Base-by-base conservation (phyloP, 2,888 invertebrate genomes). In the Dione juno region DNA sequence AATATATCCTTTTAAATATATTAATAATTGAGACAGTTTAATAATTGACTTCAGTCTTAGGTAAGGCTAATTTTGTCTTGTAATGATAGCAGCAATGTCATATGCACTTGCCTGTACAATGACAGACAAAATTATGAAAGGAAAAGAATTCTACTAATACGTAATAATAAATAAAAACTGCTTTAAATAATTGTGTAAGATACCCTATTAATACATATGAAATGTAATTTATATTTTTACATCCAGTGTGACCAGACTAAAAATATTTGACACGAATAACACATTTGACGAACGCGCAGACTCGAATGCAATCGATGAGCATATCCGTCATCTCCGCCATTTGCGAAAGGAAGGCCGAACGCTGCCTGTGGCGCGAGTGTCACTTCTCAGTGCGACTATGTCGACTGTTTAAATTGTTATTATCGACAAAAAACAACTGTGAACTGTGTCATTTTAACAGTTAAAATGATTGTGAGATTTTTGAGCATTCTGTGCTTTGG, bases 301-400 rank as follows among this genome's bases (percentile, higher is more conserved):
- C 82, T 81, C 82, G 83, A 85, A 82, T 82, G 84, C 87, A 93
- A 93, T 93, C 93, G 93, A 93, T 93, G 93, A 93, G 86, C 85
- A 88, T 84, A 92, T 92, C 92, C 92, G 93, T 92, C 93, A 91
- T 88, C 90, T 90, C 90, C 93, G 93, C 93, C 93, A 93, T 93
- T 92, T 93, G 93, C 93, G 92, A 90, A 82, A 81, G 83, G 81
- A 88, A 86, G 88, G 87, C 83, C 83, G 90, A 89, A 87, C 86
- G 90, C 86, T 86, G 87, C 85, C 79, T 79, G 86, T 84, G 84
- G 90, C 89, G 91, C 88, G 84, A 88, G 88, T 90, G 92, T 88
- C 57, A 57, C 37, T 57, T 0, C 86, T 85, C 83, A 84, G 84
- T 87, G 87, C 86, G 88, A 88, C 81, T 88, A 92, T 92, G 92